Base-by-base conservation (phyloP, 1,140 invertebrate species). In the Reticulitermes speratus region DNA sequence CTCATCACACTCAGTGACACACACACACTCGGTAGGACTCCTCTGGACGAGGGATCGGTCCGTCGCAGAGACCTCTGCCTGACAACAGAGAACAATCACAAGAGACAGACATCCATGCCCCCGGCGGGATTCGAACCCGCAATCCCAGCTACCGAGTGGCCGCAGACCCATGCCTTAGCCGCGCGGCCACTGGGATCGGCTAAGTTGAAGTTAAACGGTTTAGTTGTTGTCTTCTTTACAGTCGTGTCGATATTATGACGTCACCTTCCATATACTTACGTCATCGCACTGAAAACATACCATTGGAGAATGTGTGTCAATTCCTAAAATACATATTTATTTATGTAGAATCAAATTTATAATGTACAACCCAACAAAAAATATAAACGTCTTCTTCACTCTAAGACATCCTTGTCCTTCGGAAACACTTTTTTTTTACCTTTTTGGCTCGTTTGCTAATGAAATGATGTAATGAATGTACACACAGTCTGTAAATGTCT, bases 291-390 rank as follows among this genome's bases (percentile, higher is more conserved):
- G 8, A 55, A 25, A 75, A n/a, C 65, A 75, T 75, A 14, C 65
- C 65, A 30, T 25, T 9, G 25, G 25, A 75, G 65, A n/a, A 75
- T 30, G 25, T 75, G 25, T 75, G 65, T 75, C 65, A 75, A 8
- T 75, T 75, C 65, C 16, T 75, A 75, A 75, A 75, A 75, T 75
- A 75, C 65, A 30, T 75, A 75, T 75, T 75, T 75, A 75, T 75
- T 75, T 75, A 75, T 75, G 65, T 30, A 75, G 65, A 75, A 8
- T 75, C 65, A 30, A 55, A 75, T 75, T 30, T 75, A 75, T 75
- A 75, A 75, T 25, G 8, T 75, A 25, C 65, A 75, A 12, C 7
- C n/a, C 5, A 75, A 30, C 65, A 75, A 75, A 30, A 75, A n/a
- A 12, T 75, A 75, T 75, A n/a, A 75, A 75, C 7, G 8, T 75